Evolutionary conservation across 1,140 invertebrate genomes (phyloP), one percentile per base, ranked within the genome.

Genomic region (Hyles vespertilio): DNA sequence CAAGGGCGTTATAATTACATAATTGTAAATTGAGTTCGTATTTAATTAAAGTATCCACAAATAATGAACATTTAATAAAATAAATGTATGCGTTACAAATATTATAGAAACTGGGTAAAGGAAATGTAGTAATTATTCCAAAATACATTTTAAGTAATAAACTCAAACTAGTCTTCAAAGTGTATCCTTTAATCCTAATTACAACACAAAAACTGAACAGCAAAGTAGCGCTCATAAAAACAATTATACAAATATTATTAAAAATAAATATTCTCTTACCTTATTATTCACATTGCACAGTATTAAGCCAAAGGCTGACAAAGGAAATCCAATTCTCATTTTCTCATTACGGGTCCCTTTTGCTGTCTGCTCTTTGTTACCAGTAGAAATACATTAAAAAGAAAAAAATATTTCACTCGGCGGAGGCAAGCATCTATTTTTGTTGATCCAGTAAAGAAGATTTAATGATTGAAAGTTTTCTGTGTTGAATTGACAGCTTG

Each of bases 241-340:
- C 22, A 51, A 33, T 33, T n/a, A 34, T n/a, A 51, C 10, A 47
- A 48, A 22, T 56, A 5, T 34, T 47, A 33, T 56, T 32, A 56
- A 48, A 56, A 56, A 5, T 56, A 33, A 48, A 48, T 56, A 43
- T n/a, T 32, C 32, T n/a, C 33, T 51, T 56, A 47, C 47, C 22
- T 5, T 36, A 57, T 56, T 51, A 66, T 61, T 68, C 58, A 12
- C 40, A 56, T 63, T 60, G 62, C 62, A 64, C 76, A 74, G 65
- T 69, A 70, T 54, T 58, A 56, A 52, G 56, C 53, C 49, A 43
- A 59, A 54, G 55, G 64, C 69, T 69, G 63, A 71, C 74, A 79
- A 79, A 77, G 75, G 67, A 74, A 78, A 75, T 70, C 63, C 71
- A 75, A 80, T 80, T 71, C 70, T 75, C 69, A 77, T 80, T 77